These are phyloP conservation scores for Orthosia incerta DNA, from an alignment of 2,888 invertebrate genomes.

Conservation along the genomic window DNA sequence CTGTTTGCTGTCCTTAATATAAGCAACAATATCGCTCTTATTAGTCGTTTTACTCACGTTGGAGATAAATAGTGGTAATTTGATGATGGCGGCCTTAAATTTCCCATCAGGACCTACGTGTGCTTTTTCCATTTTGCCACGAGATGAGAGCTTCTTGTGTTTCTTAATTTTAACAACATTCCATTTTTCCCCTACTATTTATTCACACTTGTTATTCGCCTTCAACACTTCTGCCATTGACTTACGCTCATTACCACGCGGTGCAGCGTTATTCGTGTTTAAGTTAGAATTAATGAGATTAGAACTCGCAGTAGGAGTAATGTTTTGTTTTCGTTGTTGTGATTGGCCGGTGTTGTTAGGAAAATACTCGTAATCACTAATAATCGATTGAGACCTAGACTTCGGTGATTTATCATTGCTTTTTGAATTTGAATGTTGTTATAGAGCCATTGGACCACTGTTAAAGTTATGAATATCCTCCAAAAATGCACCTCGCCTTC, in stretches of 20 bases:
- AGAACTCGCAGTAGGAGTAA: slow-evolving; percentile 3
- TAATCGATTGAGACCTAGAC: no score
- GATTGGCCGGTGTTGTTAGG: neutral
- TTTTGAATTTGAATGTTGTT: no score
- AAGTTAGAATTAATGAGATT: neutral
- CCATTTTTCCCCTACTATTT: slow-evolving; percentile 8
- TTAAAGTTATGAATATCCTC: no score
- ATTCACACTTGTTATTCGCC: neutral
- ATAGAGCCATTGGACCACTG: no score
- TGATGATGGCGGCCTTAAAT: slow-evolving; percentile 3
- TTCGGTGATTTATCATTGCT: no score
- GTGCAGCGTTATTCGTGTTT: neutral
- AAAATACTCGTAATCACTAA: no score
- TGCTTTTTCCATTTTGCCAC: neutral
- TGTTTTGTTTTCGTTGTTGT: slow-evolving; percentile 3
- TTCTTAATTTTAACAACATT: slow-evolving; percentile 5
- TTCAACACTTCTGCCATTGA: neutral
- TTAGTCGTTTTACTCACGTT: slow-evolving; percentile 3
- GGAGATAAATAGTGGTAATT: slow-evolving; percentile 2
- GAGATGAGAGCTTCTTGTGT: neutral
- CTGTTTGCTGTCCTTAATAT: slow-evolving; percentile 5
- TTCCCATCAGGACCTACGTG: slow-evolving; percentile 7
- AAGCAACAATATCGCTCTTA: slow-evolving; percentile 9
- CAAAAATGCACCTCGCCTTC: no score
- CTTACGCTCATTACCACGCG: slow-evolving; percentile 3